phyloP scores from a whole-genome alignment of 2,888 invertebrate species.

The Strigamia maritima region DNA sequence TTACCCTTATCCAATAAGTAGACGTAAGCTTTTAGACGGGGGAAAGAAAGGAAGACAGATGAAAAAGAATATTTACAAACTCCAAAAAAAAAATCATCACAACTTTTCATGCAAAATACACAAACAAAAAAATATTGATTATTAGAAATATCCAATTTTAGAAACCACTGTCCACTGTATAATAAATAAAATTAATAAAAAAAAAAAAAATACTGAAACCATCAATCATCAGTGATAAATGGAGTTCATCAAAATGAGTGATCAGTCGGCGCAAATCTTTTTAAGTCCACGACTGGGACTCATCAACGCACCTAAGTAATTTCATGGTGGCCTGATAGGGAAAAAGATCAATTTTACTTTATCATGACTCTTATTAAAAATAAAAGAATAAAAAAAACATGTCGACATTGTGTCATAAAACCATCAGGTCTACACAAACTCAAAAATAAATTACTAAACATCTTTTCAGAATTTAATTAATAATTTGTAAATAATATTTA shows the following conservation, averaged over 20 bases:
- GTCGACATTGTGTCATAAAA: no score
- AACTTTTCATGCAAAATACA: not conserved
- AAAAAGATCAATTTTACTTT: not conserved
- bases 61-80: not conserved
- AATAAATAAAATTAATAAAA: not conserved
- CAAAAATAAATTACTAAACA: not conserved
- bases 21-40: not conserved
- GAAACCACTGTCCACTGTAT: not conserved
- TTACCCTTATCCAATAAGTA: not conserved
- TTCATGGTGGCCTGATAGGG: not conserved
- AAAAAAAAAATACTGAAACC: not conserved
- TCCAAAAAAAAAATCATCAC: not conserved
- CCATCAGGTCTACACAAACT: no score
- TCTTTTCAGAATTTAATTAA: not conserved
- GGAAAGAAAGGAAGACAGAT: not conserved
- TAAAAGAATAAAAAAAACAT: no score
- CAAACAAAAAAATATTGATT: not conserved
- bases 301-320: not conserved
- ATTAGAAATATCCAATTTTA: no score
- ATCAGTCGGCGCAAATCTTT: not conserved
- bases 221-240: conserved; percentile 10
- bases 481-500: no score
- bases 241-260: not conserved
- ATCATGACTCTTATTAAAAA: not conserved
- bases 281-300: not conserved